Evolutionary conservation across 2,113 vertebrate genomes (phyloP).

Genomic region (Apodemus sylvaticus): DNA sequence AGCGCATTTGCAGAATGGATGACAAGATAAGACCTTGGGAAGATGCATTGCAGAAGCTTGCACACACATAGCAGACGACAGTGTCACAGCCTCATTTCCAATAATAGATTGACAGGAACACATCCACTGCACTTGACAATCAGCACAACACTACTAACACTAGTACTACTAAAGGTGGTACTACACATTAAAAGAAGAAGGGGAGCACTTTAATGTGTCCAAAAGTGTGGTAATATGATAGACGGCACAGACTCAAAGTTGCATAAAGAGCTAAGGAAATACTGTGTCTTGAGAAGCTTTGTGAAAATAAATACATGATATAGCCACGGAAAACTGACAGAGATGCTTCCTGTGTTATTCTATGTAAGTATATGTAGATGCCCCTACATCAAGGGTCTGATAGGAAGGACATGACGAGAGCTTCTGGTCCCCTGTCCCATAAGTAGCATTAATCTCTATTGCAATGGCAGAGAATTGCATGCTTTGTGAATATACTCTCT

Average conservation of each 20-base stretch:
- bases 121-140: background rate
- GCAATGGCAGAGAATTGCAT: background rate
- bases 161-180: background rate
- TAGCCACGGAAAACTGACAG: background rate
- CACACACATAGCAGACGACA: background rate
- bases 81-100: background rate
- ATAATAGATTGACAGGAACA: background rate
- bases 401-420: constrained; percentile 28
- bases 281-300: background rate
- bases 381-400: background rate
- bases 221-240: background rate
- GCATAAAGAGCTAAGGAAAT: background rate
- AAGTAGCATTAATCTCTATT: background rate
- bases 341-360: background rate
- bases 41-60: background rate
- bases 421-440: background rate
- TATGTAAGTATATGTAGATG: background rate
- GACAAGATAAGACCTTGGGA: background rate
- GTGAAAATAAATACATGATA: background rate
- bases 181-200: background rate
- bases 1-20: background rate
- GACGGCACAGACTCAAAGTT: background rate
- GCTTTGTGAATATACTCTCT: background rate
- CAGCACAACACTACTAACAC: background rate
- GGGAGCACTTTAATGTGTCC: background rate